A percentile compares a stretch with the other conserved stretches of the same genome.
These are phyloP conservation scores for Zaprionus capensis DNA, from an alignment of 1,140 invertebrate genomes.

Conservation along the genomic window DNA sequence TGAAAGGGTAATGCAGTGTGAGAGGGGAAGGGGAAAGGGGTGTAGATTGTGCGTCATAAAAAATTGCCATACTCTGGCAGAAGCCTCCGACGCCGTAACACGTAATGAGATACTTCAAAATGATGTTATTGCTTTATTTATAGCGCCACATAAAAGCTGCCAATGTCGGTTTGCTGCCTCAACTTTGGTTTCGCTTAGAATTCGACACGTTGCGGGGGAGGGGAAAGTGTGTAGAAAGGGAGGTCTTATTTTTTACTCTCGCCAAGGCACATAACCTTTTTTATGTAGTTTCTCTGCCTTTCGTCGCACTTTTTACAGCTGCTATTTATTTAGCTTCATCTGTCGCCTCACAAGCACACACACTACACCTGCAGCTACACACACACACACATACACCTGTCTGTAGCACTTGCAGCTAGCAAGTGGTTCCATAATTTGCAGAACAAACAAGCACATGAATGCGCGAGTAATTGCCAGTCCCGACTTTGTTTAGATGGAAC, in stretches of 20 bases:
- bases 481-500: conserved; percentile 14
- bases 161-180: conserved; percentile 22
- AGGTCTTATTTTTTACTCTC: conserved; percentile 28
- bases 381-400: conserved; percentile 21
- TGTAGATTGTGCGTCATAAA: conserved; percentile 60
- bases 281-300: conserved; percentile 48
- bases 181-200: conserved; percentile 20
- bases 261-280: conserved; percentile 37
- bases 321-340: conserved; percentile 60
- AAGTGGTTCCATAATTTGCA: conserved; percentile 56
- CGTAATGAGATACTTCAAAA: conserved; percentile 82
- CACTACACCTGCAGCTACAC: conserved; percentile 24
- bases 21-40: no score
- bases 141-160: conserved; percentile 67
- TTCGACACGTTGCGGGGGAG: background rate
- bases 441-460: conserved; percentile 56
- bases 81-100: conserved; percentile 62
- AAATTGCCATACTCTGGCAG: conserved; percentile 68
- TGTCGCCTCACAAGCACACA: conserved; percentile 42
- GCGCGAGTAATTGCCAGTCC: conserved; percentile 58
- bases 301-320: conserved; percentile 58
- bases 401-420: conserved; percentile 21
- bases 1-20: background rate
- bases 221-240: background rate
- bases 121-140: conserved; percentile 83